A percentile compares a stretch with the other conserved stretches of the same genome.
phyloP scores from a whole-genome alignment of 2,797 vertebrate species.

The Clamator glandarius region DNA sequence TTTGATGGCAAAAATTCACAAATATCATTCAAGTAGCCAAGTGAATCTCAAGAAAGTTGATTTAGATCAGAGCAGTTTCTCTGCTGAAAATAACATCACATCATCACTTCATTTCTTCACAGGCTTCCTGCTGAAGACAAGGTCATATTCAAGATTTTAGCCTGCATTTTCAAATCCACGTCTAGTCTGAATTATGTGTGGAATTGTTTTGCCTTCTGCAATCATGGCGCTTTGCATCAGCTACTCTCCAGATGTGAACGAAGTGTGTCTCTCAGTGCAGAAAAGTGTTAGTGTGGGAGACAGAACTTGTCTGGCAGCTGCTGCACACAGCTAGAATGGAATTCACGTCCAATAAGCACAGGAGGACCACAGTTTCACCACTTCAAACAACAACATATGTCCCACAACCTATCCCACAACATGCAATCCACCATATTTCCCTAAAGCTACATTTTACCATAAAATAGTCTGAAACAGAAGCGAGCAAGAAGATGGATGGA shows the following conservation, averaged over 20 bases:
- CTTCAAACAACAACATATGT: neutral
- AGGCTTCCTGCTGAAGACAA: neutral
- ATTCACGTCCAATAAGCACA: neutral
- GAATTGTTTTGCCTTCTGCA: neutral
- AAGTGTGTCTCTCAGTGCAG: neutral
- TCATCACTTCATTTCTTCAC: neutral
- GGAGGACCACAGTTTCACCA: slow-evolving; percentile 3
- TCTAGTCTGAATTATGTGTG: neutral
- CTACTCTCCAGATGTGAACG: slow-evolving; percentile 19
- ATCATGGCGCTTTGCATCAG: neutral
- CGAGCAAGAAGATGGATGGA: neutral
- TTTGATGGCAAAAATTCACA: neutral
- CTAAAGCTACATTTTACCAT: neutral
- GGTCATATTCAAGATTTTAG: neutral
- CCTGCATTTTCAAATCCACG: neutral
- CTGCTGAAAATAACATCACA: neutral
- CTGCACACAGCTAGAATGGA: neutral
- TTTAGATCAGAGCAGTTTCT: neutral
- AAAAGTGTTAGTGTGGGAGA: neutral
- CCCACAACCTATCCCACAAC: neutral
- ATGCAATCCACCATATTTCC: rapidly evolving
- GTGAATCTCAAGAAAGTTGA: neutral
- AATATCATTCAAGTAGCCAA: neutral
- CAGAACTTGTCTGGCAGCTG: slow-evolving; percentile 14
- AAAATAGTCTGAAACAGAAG: neutral